phyloP scores from a whole-genome alignment of 2,113 vertebrate genomes.

The Cheirogaleus medius region DNA sequence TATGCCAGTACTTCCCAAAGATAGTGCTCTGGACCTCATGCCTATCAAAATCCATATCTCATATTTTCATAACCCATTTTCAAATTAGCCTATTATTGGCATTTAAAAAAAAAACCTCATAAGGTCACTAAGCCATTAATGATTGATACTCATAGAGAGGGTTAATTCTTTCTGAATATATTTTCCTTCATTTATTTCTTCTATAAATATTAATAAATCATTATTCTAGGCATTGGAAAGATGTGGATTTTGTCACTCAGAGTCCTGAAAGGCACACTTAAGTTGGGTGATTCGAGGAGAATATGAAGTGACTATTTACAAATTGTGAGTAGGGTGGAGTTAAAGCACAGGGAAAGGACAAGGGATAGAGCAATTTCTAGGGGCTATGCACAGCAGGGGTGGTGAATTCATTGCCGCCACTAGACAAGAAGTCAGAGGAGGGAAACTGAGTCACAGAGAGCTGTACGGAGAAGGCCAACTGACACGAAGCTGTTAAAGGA shows the following conservation, averaged over 20 bases:
- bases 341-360: neutral
- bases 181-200: neutral
- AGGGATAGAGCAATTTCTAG: neutral
- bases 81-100: neutral
- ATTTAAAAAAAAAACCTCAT: neutral
- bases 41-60: neutral
- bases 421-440: neutral
- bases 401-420: neutral
- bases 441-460: neutral
- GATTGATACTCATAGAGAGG: neutral
- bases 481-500: neutral
- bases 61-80: neutral
- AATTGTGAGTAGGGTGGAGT: neutral
- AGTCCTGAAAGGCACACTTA: neutral
- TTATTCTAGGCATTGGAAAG: neutral
- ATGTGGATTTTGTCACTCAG: neutral
- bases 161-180: neutral
- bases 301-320: neutral
- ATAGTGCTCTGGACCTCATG: neutral
- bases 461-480: neutral
- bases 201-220: neutral
- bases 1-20: neutral
- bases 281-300: neutral
- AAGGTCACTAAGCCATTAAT: neutral
- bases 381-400: neutral